Evolutionary conservation across 2,888 invertebrate species (phyloP).

Genomic region (Dermolepida albohirtum): DNA sequence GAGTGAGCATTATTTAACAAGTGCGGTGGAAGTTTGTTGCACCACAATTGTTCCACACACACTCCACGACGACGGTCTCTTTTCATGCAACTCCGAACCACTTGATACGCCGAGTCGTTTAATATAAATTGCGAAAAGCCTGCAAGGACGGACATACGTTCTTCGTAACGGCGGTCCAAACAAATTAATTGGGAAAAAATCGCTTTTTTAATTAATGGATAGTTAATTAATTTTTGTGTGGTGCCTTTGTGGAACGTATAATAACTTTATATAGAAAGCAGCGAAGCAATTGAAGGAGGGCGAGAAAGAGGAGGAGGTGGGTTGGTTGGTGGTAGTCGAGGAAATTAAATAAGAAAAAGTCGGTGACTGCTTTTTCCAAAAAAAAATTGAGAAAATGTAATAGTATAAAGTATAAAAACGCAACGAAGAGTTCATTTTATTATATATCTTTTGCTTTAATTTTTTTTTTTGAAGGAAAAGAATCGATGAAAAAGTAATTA

Average conservation of each 20-base stretch:
- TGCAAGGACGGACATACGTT: background rate
- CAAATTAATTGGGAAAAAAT: slow-evolving; percentile 45
- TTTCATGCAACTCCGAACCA: slow-evolving; percentile 11
- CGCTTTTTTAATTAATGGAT: slow-evolving; percentile 34
- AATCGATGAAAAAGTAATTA: slow-evolving; percentile 9
- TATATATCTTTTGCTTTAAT: background rate
- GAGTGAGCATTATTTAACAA: slow-evolving; percentile 63
- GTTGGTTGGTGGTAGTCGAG: background rate
- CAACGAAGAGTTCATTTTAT: background rate
- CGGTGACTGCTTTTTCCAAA: slow-evolving; percentile 3
- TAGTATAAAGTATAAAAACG: background rate
- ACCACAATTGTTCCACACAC: slow-evolving; percentile 33
- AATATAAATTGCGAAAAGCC: slow-evolving; percentile 10
- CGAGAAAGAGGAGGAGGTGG: background rate
- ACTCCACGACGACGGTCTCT: slow-evolving; percentile 16
- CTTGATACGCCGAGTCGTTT: slow-evolving; percentile 1
- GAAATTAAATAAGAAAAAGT: slow-evolving; percentile 16
- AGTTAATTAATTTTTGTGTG: slow-evolving; percentile 37
- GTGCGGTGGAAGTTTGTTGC: slow-evolving; percentile 58
- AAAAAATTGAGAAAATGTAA: background rate
- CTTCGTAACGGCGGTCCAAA: slow-evolving; percentile 28
- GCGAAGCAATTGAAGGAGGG: background rate
- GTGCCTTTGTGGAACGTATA: slow-evolving; percentile 24
- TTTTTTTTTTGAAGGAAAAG: background rate
- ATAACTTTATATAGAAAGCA: slow-evolving; percentile 3